These are phyloP conservation scores for Alviniconcha strummeri DNA, from an alignment of 2,888 invertebrate species.

Conservation along the genomic window DNA sequence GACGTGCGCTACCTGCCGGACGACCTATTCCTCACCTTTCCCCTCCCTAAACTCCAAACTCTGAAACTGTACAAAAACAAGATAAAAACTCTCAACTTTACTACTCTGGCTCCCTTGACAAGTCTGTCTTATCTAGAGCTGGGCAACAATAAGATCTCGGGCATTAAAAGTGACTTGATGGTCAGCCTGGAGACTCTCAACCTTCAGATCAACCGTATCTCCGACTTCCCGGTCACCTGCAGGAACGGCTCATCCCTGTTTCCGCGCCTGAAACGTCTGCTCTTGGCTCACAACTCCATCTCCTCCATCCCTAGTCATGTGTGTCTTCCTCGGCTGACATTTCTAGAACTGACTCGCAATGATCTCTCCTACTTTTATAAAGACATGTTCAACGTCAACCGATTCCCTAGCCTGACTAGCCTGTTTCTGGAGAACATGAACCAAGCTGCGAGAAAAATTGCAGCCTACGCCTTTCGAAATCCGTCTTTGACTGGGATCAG, in stretches of 20 bases:
- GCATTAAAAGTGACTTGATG: background rate
- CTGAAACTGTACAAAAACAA: conserved; percentile 11
- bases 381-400: background rate
- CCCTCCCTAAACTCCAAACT: background rate
- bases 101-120: background rate
- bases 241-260: background rate
- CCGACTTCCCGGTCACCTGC: background rate
- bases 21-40: background rate
- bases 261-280: background rate
- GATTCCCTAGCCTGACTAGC: background rate
- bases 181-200: background rate
- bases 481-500: background rate
- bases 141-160: background rate
- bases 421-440: background rate
- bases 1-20: background rate
- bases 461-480: background rate
- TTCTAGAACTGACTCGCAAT: background rate
- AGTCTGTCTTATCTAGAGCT: background rate
- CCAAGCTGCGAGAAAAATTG: background rate
- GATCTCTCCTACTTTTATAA: background rate
- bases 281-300: background rate
- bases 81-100: background rate
- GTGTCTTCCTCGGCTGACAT: background rate
- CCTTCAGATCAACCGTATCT: background rate
- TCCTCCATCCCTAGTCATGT: background rate